Evolutionary conservation across 1,140 invertebrate genomes (phyloP).

Genomic region (Drosophila saltans): DNA sequence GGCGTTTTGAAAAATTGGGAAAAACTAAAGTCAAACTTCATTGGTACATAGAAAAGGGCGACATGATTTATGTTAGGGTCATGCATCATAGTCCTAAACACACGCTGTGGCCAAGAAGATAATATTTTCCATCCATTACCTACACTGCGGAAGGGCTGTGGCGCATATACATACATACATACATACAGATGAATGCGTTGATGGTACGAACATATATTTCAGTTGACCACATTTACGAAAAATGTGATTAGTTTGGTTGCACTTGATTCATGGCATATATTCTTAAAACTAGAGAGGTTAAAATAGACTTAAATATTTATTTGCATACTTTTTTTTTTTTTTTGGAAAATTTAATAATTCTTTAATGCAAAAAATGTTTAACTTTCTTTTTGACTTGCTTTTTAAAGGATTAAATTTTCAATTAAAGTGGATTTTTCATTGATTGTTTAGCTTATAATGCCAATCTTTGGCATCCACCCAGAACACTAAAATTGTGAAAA

Average conservation of each 20-base stretch:
- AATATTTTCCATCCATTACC: slow-evolving; percentile 27
- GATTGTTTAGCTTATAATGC: no score
- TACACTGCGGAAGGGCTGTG: neutral
- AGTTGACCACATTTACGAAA: neutral
- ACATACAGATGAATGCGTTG: neutral
- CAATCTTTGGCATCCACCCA: no score
- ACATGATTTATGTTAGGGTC: slow-evolving; percentile 68
- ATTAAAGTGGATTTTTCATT: no score
- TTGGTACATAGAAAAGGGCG: slow-evolving; percentile 55
- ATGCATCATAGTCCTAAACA: slow-evolving; percentile 59
- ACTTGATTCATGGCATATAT: neutral
- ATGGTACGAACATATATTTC: neutral
- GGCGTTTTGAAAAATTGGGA: slow-evolving; percentile 53
- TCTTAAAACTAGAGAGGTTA: neutral
- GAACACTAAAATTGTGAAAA: no score
- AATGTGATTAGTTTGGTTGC: neutral
- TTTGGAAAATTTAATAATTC: no score
- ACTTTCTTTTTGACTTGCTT: no score
- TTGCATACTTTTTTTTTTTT: no score
- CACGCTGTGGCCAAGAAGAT: slow-evolving; percentile 7
- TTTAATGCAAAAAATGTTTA: no score
- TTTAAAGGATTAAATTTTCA: no score
- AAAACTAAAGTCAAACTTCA: slow-evolving; percentile 70
- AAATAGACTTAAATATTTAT: no score
- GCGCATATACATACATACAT: neutral